phyloP scores from a whole-genome alignment of 2,888 invertebrate species.

The Acanthacorydalis orientalis region DNA sequence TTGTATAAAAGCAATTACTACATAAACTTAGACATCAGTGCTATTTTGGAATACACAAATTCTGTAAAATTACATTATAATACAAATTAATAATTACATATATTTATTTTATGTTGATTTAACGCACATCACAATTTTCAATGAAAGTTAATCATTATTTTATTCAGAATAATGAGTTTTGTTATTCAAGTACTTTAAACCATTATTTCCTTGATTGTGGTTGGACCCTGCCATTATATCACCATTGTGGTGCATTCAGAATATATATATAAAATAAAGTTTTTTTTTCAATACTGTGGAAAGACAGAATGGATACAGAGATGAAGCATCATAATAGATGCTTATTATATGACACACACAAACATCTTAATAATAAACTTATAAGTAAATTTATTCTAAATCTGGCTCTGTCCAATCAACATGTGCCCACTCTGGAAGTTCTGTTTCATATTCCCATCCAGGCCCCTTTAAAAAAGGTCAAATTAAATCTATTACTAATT shows the following conservation, averaged over 20 bases:
- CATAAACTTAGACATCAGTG: no score
- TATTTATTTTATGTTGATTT: no score
- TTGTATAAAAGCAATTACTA: no score
- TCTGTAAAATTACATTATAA: no score
- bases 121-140: no score
- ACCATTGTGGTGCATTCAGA: no score
- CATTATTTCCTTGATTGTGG: slow-evolving; percentile 14
- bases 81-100: no score
- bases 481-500: background rate
- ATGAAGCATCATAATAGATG: slow-evolving; percentile 10
- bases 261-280: background rate
- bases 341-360: background rate
- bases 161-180: no score
- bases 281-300: slow-evolving; percentile 7
- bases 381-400: slow-evolving; percentile 17
- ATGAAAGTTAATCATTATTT: no score
- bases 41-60: no score
- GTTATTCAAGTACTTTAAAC: no score
- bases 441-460: slow-evolving; percentile 87
- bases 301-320: slow-evolving; percentile 24
- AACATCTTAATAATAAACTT: background rate
- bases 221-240: slow-evolving; percentile 21
- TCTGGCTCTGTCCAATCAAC: slow-evolving; percentile 67
- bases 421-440: slow-evolving; percentile 82
- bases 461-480: slow-evolving; percentile 50